These are phyloP conservation scores for Macquaria australasica DNA, from an alignment of 2,113 vertebrate genomes.

Conservation along the genomic window DNA sequence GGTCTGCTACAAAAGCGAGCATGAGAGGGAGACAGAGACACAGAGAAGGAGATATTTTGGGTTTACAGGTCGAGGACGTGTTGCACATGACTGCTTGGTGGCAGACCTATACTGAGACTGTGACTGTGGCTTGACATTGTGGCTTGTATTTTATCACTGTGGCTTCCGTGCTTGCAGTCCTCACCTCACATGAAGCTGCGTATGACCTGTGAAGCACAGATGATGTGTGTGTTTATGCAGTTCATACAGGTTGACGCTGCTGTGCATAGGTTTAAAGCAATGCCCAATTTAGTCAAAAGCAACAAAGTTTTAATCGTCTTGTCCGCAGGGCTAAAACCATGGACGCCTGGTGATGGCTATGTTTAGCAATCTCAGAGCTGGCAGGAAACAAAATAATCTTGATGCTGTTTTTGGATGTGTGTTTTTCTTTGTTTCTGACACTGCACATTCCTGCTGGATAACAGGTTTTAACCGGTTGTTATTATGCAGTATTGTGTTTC, in stretches of 20 bases:
- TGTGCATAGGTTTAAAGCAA: conserved; percentile 1
- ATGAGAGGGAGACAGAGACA: background rate
- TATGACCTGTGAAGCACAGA: conserved; percentile 31
- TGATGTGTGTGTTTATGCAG: conserved; percentile 32
- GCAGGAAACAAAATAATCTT: conserved; percentile 67
- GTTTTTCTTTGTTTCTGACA: conserved; percentile 73
- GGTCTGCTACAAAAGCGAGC: background rate
- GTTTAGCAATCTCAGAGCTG: conserved; percentile 61
- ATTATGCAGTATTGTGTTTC: conserved; percentile 73
- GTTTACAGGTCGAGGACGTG: conserved; percentile 28
- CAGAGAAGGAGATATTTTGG: conserved; percentile 9
- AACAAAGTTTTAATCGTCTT: conserved; percentile 43
- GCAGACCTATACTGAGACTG: conserved; percentile 54
- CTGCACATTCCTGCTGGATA: conserved; percentile 78
- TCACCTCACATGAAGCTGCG: conserved; percentile 39
- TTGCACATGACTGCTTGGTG: conserved; percentile 54
- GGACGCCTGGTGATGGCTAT: conserved; percentile 45
- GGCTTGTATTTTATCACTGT: conserved; percentile 59
- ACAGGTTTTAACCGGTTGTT: conserved; percentile 75
- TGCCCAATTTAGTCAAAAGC: conserved; percentile 47
- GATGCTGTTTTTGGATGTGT: conserved; percentile 72
- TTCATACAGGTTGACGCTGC: conserved; percentile 19
- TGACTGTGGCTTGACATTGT: conserved; percentile 23
- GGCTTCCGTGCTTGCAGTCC: conserved; percentile 46
- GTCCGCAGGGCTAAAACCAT: conserved; percentile 38